Conservation (phyloP, 1,140 invertebrate genomes). For the Phocides pigmalion region DNA sequence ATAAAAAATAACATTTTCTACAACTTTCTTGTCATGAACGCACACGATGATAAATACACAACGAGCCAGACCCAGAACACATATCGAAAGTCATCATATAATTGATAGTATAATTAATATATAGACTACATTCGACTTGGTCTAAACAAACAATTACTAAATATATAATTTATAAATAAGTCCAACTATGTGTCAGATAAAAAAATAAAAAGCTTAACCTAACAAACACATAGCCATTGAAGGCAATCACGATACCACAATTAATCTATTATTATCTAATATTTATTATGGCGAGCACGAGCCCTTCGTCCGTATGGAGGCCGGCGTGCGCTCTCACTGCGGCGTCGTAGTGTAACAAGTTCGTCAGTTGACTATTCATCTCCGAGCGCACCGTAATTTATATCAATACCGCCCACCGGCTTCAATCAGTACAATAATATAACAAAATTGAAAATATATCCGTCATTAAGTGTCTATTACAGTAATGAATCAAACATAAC, state of each 20-base stretch:
- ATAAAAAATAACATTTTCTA: too few relatives aligned
- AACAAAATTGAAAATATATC: not conserved
- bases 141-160: too few relatives aligned
- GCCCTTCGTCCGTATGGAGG: not conserved
- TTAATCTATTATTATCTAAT: not conserved
- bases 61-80: too few relatives aligned
- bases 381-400: not conserved
- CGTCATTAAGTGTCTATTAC: not conserved
- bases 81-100: too few relatives aligned
- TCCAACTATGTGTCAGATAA: too few relatives aligned
- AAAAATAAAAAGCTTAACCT: not conserved
- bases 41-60: too few relatives aligned
- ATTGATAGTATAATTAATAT: too few relatives aligned
- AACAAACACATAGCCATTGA: too few relatives aligned
- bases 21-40: too few relatives aligned
- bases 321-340: not conserved
- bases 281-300: not conserved
- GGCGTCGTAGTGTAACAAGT: slow-evolving; percentile 18
- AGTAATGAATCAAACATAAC: not conserved
- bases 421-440: not conserved
- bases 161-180: too few relatives aligned
- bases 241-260: not conserved
- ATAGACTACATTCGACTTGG: too few relatives aligned
- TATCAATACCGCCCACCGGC: not conserved
- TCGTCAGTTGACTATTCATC: slow-evolving; percentile 6